Evolutionary conservation across 2,888 invertebrate species (phyloP), one percentile per base, ranked within the genome.

Genomic region (Ennomos quercinarius): DNA sequence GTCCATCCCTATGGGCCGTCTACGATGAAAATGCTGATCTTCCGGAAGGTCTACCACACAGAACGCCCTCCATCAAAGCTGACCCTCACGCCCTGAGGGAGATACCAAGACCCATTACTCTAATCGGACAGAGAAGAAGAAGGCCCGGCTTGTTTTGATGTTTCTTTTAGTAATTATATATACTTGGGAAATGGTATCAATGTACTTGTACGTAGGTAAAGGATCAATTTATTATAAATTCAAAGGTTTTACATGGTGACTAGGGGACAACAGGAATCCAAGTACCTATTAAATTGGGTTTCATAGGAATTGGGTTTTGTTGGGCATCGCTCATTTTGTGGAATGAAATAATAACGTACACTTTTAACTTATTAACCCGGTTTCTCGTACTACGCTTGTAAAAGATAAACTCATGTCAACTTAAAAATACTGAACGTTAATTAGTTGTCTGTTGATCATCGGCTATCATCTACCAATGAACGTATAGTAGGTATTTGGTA

Each of bases 1-100:
- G 93, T 78, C 89, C 91, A 35, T 81, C 87, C 0, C 86, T 84
- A 63, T 93, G 93, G 93, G 90, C 89, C 9, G 80, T 88, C 10
- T 93, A 90, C 64, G 91, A 93, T 2, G 93, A 93, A 64, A 82
- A 87, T 39, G 74, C 75, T 9, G 82, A 87, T n/a, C 68, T 87
- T 10, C 74, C 81, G 0, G 87, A 87, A 17, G 72, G 68, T 2
- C 58, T 78, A 8, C 84, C 81, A 1, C 78, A 83, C 45, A 74
- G 67, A n/a, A 91, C 89, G 84, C 91, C 93, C 0, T 47, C 76
- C 0, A 77, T 91, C 50, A 83, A 82, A 42, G 72, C 73, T 2
- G 93, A 93, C 57, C 93, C 93, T 0, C 77, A 87, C 51, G 87
- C 93, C 0, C 76, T 90, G 9, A 82, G 83, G 51, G 93, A 93